These are phyloP conservation scores for Tanytarsus gracilentus DNA, from an alignment of 2,888 invertebrate genomes.

Conservation along the genomic window DNA sequence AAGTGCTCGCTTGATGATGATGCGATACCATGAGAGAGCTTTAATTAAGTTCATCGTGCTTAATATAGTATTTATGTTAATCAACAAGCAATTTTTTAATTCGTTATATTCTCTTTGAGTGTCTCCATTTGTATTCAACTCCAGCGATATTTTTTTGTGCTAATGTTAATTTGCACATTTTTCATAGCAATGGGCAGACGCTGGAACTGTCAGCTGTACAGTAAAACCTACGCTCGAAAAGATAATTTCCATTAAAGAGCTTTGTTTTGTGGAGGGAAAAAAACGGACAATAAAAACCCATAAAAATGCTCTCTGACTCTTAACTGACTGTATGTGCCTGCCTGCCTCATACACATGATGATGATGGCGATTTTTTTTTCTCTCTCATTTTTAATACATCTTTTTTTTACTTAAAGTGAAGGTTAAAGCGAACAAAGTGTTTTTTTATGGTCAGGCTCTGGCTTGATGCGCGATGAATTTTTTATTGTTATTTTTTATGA, in stretches of 20 bases:
- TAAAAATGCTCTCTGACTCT: slow-evolving; percentile 20
- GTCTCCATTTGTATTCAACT: background rate
- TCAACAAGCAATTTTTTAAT: slow-evolving; percentile 21
- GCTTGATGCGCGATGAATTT: background rate
- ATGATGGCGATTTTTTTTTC: slow-evolving; percentile 15
- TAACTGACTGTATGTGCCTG: no score
- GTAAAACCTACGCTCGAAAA: slow-evolving; percentile 6
- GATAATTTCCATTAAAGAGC: background rate
- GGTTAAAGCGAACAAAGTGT: slow-evolving; percentile 27
- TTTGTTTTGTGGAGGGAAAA: background rate
- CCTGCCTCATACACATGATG: slow-evolving; percentile 17
- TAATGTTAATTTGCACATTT: slow-evolving; percentile 15
- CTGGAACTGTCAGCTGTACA: slow-evolving; percentile 18
- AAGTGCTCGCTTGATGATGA: background rate
- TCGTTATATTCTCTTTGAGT: background rate
- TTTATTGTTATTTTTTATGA: background rate
- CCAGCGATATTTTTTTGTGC: background rate
- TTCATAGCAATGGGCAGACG: background rate
- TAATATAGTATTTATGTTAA: slow-evolving; percentile 28
- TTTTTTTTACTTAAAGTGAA: slow-evolving; percentile 25
- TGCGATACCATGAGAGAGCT: background rate
- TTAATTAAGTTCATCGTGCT: slow-evolving; percentile 26
- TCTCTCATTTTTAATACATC: slow-evolving; percentile 18
- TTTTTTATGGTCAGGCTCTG: slow-evolving; percentile 25
- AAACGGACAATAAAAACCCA: slow-evolving; percentile 19